Base-by-base conservation (phyloP, 2,888 invertebrate genomes). In the Halocaridina rubra region DNA sequence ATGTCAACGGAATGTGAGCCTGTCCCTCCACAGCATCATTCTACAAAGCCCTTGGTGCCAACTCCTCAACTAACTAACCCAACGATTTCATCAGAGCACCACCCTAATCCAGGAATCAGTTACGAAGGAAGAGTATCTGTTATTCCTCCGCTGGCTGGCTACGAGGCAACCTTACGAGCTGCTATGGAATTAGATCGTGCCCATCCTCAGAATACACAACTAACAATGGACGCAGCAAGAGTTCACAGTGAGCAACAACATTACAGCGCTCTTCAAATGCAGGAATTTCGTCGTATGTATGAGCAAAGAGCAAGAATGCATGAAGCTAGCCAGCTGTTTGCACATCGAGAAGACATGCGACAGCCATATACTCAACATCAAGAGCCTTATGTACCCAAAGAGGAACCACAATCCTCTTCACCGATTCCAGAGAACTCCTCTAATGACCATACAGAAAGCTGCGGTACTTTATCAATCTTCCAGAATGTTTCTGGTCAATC, bases 111-210 rank as follows among this genome's bases (percentile, higher is more conserved):
- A 30, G 86, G 86, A 24, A 88, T 88, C 79, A 88, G 88, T 78
- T 88, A 88, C 81, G 88, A 88, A 74, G 88, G 88, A n/a, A 84
- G 88, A 13, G 84, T 88, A 13, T 88, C 88, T 61, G 72, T 88
- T 24, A 84, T 88, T n/a, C 84, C 86, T 30, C 88, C 88, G 13
- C 84, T 80, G 59, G 85, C 71, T 27, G 78, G 81, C 29, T 86
- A 86, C 59, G 81, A 88, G 33, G 81, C 86, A 33, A 81, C 81
- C 5, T 77, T 85, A 72, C 57, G 85, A 3, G 81, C 86, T n/a
- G 86, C 86, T 19, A 84, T 86, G 71, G 88, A 84, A 19, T 53
- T 88, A 27, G 86, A 88, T 16, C 59, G 82, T 13, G 71, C 59
- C 27, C 69, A 78, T 39, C n/a, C 39, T 30, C 30, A 64, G 27